A percentile compares a stretch with the other conserved stretches of the same genome.
These are phyloP conservation scores for Meleagris gallopavo DNA, from an alignment of 2,113 vertebrate species.

Conservation along the genomic window DNA sequence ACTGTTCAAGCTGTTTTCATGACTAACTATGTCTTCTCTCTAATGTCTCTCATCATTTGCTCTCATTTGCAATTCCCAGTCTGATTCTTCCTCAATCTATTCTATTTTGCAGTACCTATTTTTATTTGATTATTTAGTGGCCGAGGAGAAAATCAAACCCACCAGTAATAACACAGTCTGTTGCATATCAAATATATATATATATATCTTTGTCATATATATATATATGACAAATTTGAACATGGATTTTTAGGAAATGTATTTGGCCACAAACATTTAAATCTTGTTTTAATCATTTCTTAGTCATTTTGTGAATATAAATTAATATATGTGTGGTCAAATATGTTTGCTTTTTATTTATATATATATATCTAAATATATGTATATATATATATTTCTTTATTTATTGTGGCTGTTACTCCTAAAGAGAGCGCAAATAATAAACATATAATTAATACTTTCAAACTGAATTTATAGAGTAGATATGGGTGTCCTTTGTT, in stretches of 20 bases:
- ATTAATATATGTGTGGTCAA: accelerated
- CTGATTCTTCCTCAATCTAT: not conserved
- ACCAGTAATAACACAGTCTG: not conserved
- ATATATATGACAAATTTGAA: not conserved
- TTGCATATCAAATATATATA: not conserved
- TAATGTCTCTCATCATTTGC: not conserved
- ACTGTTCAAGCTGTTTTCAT: not conserved
- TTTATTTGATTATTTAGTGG: not conserved
- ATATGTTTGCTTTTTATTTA: not conserved
- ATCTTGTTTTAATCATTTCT: not conserved
- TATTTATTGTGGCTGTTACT: not conserved
- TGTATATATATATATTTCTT: not conserved
- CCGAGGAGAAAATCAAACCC: not conserved
- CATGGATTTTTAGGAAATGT: not conserved
- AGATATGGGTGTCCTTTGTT: accelerated
- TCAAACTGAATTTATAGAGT: not conserved
- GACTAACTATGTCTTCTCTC: not conserved
- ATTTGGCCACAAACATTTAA: not conserved
- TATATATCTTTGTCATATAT: no score
- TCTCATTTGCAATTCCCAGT: not conserved
- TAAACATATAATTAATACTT: not conserved
- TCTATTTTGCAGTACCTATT: not conserved
- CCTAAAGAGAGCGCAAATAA: not conserved
- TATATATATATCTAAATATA: no score
- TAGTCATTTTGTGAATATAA: not conserved